These are phyloP conservation scores for Cheilosia vulpina DNA, from an alignment of 2,888 invertebrate genomes.

Conservation along the genomic window DNA sequence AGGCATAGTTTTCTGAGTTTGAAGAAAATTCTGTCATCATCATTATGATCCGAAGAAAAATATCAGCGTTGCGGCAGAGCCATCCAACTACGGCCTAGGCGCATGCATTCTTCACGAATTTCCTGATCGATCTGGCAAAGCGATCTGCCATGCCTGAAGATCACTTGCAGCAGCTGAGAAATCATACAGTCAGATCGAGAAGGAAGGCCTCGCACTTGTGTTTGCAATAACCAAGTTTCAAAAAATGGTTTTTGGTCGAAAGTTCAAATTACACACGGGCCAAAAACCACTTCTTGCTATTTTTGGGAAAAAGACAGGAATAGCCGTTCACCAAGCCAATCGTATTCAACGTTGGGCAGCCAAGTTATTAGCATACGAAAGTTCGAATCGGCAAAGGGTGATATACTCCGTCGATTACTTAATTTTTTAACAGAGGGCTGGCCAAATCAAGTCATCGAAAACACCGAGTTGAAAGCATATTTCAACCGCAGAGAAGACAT, in stretches of 20 bases:
- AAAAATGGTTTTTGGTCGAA: slow-evolving; percentile 75
- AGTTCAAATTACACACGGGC: slow-evolving; percentile 68
- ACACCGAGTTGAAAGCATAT: slow-evolving; percentile 41
- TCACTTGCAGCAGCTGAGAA: no score
- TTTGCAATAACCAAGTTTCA: slow-evolving; percentile 60
- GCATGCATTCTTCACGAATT: slow-evolving; percentile 45
- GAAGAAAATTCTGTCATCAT: slow-evolving; percentile 3
- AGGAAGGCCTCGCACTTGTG: slow-evolving; percentile 76
- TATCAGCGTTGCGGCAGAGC: slow-evolving; percentile 40
- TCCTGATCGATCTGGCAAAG: background rate
- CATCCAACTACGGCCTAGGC: slow-evolving; percentile 35
- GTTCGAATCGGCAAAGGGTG: no score
- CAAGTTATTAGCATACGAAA: slow-evolving; percentile 69
- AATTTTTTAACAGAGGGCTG: no score
- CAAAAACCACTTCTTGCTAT: slow-evolving; percentile 76
- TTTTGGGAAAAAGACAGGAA: slow-evolving; percentile 67
- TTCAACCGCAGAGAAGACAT: slow-evolving; percentile 66
- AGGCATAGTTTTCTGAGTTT: slow-evolving; percentile 14
- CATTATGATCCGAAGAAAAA: slow-evolving; percentile 33
- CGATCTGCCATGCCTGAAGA: slow-evolving; percentile 15
- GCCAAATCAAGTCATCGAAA: slow-evolving; percentile 11
- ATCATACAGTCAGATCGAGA: slow-evolving; percentile 55
- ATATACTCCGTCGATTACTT: no score
- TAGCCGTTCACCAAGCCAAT: slow-evolving; percentile 71
- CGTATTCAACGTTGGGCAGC: slow-evolving; percentile 72